These are phyloP conservation scores for Girardinichthys multiradiatus DNA, from an alignment of 2,113 vertebrate genomes.

Conservation along the genomic window DNA sequence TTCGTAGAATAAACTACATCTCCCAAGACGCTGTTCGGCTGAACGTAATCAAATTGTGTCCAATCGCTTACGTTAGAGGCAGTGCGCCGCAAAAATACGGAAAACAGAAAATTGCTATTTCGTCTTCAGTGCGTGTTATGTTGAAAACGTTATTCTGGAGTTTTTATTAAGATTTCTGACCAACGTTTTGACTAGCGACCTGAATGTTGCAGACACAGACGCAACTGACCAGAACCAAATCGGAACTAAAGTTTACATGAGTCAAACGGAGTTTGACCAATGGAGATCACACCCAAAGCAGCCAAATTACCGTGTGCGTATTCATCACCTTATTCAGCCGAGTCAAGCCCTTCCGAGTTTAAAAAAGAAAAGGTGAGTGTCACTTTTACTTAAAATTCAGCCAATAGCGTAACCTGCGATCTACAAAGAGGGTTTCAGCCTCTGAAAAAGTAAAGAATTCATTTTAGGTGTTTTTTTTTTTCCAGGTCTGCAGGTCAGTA, in stretches of 20 bases:
- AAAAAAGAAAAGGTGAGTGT: constrained; percentile 56
- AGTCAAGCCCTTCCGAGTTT: constrained; percentile 50
- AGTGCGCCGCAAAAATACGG: constrained; percentile 46
- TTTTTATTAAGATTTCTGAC: neutral
- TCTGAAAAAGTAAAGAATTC: neutral
- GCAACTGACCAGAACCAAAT: too few relatives aligned
- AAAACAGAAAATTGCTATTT: constrained; percentile 17
- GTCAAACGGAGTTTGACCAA: constrained; percentile 25
- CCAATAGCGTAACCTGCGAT: neutral
- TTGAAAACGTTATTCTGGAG: too few relatives aligned
- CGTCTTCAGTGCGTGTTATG: neutral
- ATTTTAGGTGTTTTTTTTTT: too few relatives aligned
- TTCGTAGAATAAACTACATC: constrained; percentile 28
- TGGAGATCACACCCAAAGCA: constrained; percentile 75
- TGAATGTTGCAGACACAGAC: neutral
- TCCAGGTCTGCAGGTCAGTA: too few relatives aligned
- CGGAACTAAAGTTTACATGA: neutral
- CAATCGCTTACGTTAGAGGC: constrained; percentile 54
- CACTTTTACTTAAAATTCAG: too few relatives aligned
- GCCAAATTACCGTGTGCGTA: constrained; percentile 43
- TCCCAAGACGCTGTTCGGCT: constrained; percentile 39
- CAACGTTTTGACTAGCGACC: neutral
- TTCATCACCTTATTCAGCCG: constrained; percentile 60
- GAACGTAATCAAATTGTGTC: constrained; percentile 24
- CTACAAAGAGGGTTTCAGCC: neutral